Evolutionary conservation across 2,888 invertebrate species (phyloP).

Genomic region (Acrobasis consociella): DNA sequence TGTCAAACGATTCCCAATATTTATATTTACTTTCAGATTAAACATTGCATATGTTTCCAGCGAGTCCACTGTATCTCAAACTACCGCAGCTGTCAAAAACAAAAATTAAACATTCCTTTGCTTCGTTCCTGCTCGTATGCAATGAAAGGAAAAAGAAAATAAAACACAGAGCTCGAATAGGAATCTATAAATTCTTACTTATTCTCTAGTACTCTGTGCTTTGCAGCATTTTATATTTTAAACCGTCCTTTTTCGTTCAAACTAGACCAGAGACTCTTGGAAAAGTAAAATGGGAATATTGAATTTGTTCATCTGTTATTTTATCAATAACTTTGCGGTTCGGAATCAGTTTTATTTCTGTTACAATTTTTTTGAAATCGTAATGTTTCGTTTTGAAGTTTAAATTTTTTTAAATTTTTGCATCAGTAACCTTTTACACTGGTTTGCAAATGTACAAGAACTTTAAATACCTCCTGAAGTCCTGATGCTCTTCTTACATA

Average conservation of each 20-base stretch:
- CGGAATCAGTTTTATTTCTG: constrained; percentile 8
- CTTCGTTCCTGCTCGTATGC: background rate
- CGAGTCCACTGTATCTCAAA: too few species aligned
- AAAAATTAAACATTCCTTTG: too few species aligned
- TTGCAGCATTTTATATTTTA: constrained; percentile 14
- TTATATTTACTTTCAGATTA: too few species aligned
- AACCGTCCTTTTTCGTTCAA: constrained; percentile 10
- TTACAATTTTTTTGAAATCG: background rate
- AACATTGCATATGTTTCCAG: too few species aligned
- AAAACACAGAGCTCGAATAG: constrained; percentile 10
- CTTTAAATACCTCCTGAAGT: too few species aligned
- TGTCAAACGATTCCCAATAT: too few species aligned
- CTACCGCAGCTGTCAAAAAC: too few species aligned
- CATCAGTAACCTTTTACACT: too few species aligned
- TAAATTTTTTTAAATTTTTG: background rate
- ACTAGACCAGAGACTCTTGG: background rate
- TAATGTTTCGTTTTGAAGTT: background rate
- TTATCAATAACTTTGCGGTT: constrained; percentile 9
- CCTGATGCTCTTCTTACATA: too few species aligned
- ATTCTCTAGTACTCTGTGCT: constrained; percentile 1
- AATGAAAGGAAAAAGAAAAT: background rate
- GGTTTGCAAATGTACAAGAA: too few species aligned
- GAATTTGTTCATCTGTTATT: constrained; percentile 20
- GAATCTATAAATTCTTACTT: constrained; percentile 18
- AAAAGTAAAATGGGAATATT: constrained; percentile 13